phyloP scores from a whole-genome alignment of 2,113 vertebrate genomes.

The Scortum barcoo region DNA sequence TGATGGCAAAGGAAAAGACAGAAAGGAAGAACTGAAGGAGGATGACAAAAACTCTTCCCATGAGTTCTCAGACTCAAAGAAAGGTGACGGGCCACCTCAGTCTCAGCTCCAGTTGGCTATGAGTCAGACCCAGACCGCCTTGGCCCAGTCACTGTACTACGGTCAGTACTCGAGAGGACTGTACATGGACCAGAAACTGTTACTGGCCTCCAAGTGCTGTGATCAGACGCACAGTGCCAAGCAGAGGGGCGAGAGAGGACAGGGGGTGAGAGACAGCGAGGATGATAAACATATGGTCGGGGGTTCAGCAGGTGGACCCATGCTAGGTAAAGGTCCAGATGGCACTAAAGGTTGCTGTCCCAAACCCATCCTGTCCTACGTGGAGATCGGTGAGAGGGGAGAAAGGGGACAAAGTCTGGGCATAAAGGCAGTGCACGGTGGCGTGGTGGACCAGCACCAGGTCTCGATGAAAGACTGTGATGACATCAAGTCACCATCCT shows the following conservation, averaged over 20 bases:
- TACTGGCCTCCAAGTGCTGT: slow-evolving; percentile 93
- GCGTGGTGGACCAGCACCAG: slow-evolving; percentile 93
- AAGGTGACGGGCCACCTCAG: slow-evolving; percentile 88
- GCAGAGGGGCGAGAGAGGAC: slow-evolving; percentile 87
- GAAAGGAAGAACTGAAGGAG: slow-evolving; percentile 90
- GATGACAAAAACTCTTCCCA: slow-evolving; percentile 89
- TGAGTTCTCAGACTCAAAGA: slow-evolving; percentile 89
- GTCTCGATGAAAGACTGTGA: slow-evolving; percentile 94
- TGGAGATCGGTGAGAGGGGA: slow-evolving; percentile 89
- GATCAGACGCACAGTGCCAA: slow-evolving; percentile 91
- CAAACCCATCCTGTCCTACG: slow-evolving; percentile 91
- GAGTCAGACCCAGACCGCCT: slow-evolving; percentile 94
- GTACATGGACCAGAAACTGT: slow-evolving; percentile 96
- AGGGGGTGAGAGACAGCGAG: slow-evolving; percentile 88
- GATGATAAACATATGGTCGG: slow-evolving; percentile 89
- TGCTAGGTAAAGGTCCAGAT: slow-evolving; percentile 91
- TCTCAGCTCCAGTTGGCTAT: slow-evolving; percentile 96
- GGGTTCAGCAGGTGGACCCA: slow-evolving; percentile 64
- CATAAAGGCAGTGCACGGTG: slow-evolving; percentile 86
- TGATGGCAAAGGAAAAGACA: slow-evolving; percentile 88
- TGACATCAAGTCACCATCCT: slow-evolving; percentile 91
- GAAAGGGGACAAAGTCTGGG: slow-evolving; percentile 88
- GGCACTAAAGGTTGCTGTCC: slow-evolving; percentile 88
- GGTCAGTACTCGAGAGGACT: slow-evolving; percentile 97
- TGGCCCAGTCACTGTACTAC: slow-evolving; percentile 98